Base-by-base conservation (phyloP, 2,888 invertebrate species). In the Epistrophe eligans region DNA sequence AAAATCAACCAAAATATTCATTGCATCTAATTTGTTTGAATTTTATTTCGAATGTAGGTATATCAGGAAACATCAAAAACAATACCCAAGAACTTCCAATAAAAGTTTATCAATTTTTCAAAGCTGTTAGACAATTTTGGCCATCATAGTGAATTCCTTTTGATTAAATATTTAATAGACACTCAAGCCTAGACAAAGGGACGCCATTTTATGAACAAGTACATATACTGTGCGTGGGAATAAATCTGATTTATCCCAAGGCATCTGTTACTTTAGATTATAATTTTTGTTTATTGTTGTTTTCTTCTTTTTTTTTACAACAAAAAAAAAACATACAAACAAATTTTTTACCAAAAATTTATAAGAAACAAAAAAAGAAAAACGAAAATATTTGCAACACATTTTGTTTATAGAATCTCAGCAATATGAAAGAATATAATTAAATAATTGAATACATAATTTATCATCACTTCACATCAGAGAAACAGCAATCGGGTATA, bases 391-490 rank as follows among this genome's bases (percentile, higher is more conserved):
- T 71, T 74, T 70, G 85, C 64, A 79, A 76, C 87, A 82, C 76
- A 83, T 87, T 87, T 83, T 72, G 79, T 79, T 82, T 82, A 82
- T 79, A 79, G 87, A 83, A 79, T 76, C 62, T 71, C 60, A 60
- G 58, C 80, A 82, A 79, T 83, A 70, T 77, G 66, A 71, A 24
- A 67, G 79, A 70, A 83, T 67, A 85, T 76, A 87, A 87, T 83
- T 87, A 87, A 76, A 83, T 87, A 83, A 87, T 87, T 87, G 87
- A 87, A 82, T 83, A 76, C 87, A 87, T 87, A 87, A 87, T 87
- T 87, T 79, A 87, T 87, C 76, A 84, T 84, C 72, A 66, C 82
- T 81, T 77, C 74, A 72, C 79, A 83, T 79, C 79, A 17, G 28
- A 70, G 28, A 28, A 66, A 66, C 43, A 64, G n/a, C 28, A 43